These are phyloP conservation scores for Leptinotarsa lineolata DNA, from an alignment of 1,140 invertebrate genomes.

Conservation along the genomic window DNA sequence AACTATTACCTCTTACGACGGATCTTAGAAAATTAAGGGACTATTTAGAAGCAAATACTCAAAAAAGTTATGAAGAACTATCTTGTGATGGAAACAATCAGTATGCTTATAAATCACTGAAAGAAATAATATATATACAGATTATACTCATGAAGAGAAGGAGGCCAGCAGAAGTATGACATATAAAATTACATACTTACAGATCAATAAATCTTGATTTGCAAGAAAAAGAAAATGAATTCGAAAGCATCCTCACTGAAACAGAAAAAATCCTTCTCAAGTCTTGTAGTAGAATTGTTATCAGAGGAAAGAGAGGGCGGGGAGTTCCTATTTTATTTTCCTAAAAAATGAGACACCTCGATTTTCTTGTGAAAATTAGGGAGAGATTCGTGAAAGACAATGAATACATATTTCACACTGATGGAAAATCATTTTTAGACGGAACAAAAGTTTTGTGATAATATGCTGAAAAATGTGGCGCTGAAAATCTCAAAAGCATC, in stretches of 20 bases:
- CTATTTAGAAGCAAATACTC: slow-evolving; percentile 32
- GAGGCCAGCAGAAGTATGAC: slow-evolving; percentile 19
- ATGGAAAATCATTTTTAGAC: neutral
- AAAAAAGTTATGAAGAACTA: slow-evolving; percentile 26
- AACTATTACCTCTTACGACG: slow-evolving; percentile 40
- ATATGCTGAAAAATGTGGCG: slow-evolving; percentile 27
- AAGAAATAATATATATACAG: slow-evolving; percentile 44
- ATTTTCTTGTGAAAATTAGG: neutral
- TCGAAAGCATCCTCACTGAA: slow-evolving; percentile 27
- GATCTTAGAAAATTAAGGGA: slow-evolving; percentile 25
- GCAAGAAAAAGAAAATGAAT: slow-evolving; percentile 28
- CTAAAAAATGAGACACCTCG: neutral
- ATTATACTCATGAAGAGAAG: slow-evolving; percentile 25
- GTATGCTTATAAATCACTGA: slow-evolving; percentile 38
- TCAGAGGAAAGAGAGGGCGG: slow-evolving; percentile 35
- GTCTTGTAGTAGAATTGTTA: slow-evolving; percentile 34
- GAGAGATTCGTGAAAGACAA: neutral
- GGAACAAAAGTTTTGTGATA: slow-evolving; percentile 28
- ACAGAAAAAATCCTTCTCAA: slow-evolving; percentile 30
- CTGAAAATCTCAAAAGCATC: slow-evolving; percentile 24
- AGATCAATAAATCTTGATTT: slow-evolving; percentile 25
- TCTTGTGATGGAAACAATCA: slow-evolving; percentile 24
- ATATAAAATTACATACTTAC: slow-evolving; percentile 22
- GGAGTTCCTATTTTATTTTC: slow-evolving; percentile 36
- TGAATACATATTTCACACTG: neutral